Conservation (phyloP, 1,140 invertebrate genomes). For the silkworm (Bombyx mori) region ASM3026992v2 NC_085129.1:14589001-14589500, state of each 20-base stretch:
- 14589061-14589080: constrained; percentile 64
- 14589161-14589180: constrained; percentile 42
- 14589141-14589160: constrained; percentile 49
- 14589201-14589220: constrained; percentile 28
- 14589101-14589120: constrained; percentile 29
- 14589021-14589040: constrained; percentile 61
- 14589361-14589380: too few species aligned
- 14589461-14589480: too few species aligned
- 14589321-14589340: constrained; percentile 11
- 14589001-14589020: constrained; percentile 58
- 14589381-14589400: not conserved
- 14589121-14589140: constrained; percentile 42
- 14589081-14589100: constrained; percentile 20
- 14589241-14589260: constrained; percentile 3
- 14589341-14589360: too few species aligned
- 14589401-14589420: too few species aligned
- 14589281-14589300: constrained; percentile 16
- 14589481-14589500: too few species aligned
- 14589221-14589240: constrained; percentile 16
- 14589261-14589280: constrained; percentile 8
- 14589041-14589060: constrained; percentile 60
- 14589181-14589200: constrained; percentile 24
- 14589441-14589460: too few species aligned
- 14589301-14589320: constrained; percentile 26
- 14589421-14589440: too few species aligned